Conservation (phyloP, 2,797 vertebrate genomes). For the Thunnus albacares region DNA sequence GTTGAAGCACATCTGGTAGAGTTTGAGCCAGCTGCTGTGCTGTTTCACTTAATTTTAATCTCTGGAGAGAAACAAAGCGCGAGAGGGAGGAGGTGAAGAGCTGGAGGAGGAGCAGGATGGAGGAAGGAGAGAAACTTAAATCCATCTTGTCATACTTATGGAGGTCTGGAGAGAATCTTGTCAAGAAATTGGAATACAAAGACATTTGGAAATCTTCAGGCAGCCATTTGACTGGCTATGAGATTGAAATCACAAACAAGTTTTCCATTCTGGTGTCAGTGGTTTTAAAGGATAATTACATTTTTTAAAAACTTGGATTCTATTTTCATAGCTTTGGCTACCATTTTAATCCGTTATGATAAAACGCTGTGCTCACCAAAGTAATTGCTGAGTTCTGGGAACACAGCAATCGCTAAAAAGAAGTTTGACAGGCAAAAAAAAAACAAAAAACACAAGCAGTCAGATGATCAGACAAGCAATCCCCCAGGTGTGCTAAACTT, state of each 20-base stretch:
- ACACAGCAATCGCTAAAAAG: neutral
- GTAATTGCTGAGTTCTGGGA: constrained; percentile 7
- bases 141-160: constrained; percentile 11
- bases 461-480: no score
- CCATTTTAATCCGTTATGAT: neutral
- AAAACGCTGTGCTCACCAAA: neutral
- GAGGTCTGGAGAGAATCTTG: constrained; percentile 37
- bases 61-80: constrained; percentile 51
- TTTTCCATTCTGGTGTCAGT: constrained; percentile 24
- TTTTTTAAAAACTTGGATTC: constrained; percentile 7
- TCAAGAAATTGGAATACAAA: constrained; percentile 20
- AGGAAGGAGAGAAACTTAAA: constrained; percentile 36
- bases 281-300: constrained; percentile 22
- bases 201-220: constrained; percentile 30
- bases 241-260: neutral
- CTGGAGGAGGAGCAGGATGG: constrained; percentile 21
- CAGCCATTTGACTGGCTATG: neutral
- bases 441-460: neutral
- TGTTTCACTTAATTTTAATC: constrained; percentile 52
- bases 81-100: constrained; percentile 21
- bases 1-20: constrained; percentile 71
- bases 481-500: no score
- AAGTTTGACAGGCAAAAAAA: neutral
- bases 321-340: neutral
- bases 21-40: constrained; percentile 58